Conservation (phyloP, 2,888 invertebrate genomes). For the Caenorhabditis wallacei region DNA sequence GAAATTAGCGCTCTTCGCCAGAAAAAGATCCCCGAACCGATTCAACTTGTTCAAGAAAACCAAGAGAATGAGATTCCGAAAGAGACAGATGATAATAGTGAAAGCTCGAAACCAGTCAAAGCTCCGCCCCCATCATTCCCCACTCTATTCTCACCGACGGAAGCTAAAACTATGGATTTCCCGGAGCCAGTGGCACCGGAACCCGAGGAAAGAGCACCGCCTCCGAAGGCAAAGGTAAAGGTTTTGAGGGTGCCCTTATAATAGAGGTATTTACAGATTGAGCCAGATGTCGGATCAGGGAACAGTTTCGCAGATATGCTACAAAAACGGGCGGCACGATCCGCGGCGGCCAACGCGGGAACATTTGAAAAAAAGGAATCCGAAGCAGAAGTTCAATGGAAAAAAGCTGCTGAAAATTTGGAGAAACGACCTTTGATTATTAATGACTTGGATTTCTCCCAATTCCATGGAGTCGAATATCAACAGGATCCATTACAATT, state of each 20-base stretch:
- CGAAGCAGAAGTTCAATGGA: constrained; percentile 93
- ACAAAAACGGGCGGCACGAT: constrained; percentile 79
- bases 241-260: no score
- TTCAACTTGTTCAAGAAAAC: constrained; percentile 71
- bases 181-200: constrained; percentile 56
- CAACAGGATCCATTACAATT: constrained; percentile 84
- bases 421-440: constrained; percentile 87
- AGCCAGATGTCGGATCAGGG: constrained; percentile 71
- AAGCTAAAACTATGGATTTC: constrained; percentile 81
- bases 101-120: constrained; percentile 88
- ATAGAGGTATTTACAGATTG: constrained; percentile 52
- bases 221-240: constrained; percentile 67
- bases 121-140: constrained; percentile 82
- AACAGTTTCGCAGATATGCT: constrained; percentile 80
- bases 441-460: constrained; percentile 97
- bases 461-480: constrained; percentile 93
- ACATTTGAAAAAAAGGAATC: constrained; percentile 73
- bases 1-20: constrained; percentile 8
- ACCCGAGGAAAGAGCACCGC: constrained; percentile 51
- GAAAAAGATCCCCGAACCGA: constrained; percentile 72
- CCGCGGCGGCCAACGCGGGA: constrained; percentile 68
- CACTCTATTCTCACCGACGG: constrained; percentile 82
- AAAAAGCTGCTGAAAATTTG: constrained; percentile 86
- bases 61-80: constrained; percentile 67
- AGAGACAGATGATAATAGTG: constrained; percentile 87